Evolutionary conservation across 1,140 invertebrate genomes (phyloP).

Genomic region (Teleogryllus occipitalis): DNA sequence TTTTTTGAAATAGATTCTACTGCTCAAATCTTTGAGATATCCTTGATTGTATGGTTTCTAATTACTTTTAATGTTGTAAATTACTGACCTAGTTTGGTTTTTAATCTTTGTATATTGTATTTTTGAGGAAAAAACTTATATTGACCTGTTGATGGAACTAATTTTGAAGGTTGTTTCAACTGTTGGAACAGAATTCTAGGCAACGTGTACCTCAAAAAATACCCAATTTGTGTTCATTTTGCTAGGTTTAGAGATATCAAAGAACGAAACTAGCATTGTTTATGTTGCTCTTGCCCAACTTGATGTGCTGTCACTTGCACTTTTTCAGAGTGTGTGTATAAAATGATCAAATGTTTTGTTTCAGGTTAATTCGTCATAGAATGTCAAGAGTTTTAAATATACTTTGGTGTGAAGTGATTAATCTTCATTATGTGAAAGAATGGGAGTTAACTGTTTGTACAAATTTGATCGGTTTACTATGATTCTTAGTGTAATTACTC

Average conservation of each 20-base stretch:
- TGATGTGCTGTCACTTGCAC: not conserved
- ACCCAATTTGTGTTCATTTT: no score
- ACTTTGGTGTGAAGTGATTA: constrained; percentile 4
- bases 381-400: not conserved
- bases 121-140: no score
- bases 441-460: not conserved
- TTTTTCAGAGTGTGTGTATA: not conserved
- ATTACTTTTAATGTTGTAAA: not conserved
- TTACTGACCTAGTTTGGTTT: no score
- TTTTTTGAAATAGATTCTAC: not conserved
- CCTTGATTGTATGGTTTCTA: not conserved
- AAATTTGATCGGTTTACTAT: not conserved
- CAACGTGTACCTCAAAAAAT: no score
- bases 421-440: not conserved
- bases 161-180: no score
- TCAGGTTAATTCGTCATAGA: constrained; percentile 4
- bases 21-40: not conserved
- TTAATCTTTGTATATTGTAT: no score
- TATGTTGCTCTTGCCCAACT: not conserved
- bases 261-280: not conserved
- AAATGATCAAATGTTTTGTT: not conserved
- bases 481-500: not conserved
- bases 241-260: not conserved
- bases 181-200: no score
- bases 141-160: no score